Percentiles rank a stretch among this genome's conserved stretches.
Evolutionary conservation across 2,113 vertebrate genomes (phyloP).

Genomic region (Oryzias javanicus): DNA sequence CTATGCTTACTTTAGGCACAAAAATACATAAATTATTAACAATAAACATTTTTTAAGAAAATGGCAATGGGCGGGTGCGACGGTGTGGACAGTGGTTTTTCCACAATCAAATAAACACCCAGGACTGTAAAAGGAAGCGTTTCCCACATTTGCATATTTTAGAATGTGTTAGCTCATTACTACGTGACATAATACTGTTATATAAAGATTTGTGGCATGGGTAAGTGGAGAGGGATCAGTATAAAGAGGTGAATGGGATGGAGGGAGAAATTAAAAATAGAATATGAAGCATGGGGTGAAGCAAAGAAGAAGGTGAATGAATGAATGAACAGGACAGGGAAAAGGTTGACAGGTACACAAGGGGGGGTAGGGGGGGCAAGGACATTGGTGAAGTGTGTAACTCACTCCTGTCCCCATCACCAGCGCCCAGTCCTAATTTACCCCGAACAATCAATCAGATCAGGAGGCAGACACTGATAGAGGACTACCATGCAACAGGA

Average conservation of each 20-base stretch:
- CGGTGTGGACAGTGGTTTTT: no score
- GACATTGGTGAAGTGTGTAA: constrained; percentile 74
- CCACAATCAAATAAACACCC: no score
- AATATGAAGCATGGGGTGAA: constrained; percentile 9
- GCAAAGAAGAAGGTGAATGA: constrained; percentile 6
- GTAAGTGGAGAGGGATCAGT: not conserved
- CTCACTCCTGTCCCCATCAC: constrained; percentile 75
- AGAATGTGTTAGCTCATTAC: not conserved
- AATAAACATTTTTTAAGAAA: no score
- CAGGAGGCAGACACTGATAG: constrained; percentile 79
- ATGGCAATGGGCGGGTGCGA: no score
- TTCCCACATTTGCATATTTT: not conserved
- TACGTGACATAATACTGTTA: not conserved
- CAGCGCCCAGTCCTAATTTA: constrained; percentile 76
- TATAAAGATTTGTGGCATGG: not conserved
- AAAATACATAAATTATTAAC: no score
- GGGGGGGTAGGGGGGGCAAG: constrained; percentile 63
- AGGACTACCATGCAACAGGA: constrained; percentile 77
- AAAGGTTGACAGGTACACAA: constrained; percentile 37
- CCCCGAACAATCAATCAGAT: constrained; percentile 82
- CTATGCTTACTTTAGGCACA: no score
- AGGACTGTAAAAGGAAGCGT: no score
- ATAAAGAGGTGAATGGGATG: not conserved
- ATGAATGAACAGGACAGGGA: constrained; percentile 17
- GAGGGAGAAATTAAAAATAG: not conserved